These are phyloP conservation scores for Noctuana brunneofusca DNA, from an alignment of 2,888 invertebrate species.

Conservation along the genomic window DNA sequence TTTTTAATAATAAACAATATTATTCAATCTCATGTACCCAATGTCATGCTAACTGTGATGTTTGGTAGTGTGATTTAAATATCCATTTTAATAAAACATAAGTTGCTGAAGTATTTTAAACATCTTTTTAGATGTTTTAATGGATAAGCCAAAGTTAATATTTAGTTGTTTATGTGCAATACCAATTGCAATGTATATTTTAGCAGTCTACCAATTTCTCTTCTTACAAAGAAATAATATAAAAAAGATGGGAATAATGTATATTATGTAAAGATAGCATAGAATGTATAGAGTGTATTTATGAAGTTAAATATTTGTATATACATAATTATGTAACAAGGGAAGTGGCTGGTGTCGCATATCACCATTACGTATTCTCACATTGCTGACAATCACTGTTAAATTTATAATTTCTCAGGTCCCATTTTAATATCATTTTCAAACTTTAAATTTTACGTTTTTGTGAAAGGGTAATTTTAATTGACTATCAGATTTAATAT, in stretches of 20 bases:
- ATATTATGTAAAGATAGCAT: slow-evolving; percentile 77
- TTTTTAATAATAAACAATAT: slow-evolving; percentile 4
- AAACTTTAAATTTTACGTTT: slow-evolving; percentile 48
- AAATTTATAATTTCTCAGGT: slow-evolving; percentile 39
- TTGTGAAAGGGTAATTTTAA: slow-evolving; percentile 72
- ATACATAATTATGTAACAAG: slow-evolving; percentile 58
- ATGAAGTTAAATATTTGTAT: slow-evolving; percentile 62
- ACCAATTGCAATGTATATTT: slow-evolving; percentile 79
- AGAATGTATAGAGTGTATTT: slow-evolving; percentile 71
- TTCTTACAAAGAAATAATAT: slow-evolving; percentile 57
- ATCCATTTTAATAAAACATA: slow-evolving; percentile 34
- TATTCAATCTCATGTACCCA: slow-evolving; percentile 22
- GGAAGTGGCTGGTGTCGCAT: slow-evolving; percentile 54
- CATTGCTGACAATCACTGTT: slow-evolving; percentile 39
- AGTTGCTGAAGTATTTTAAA: slow-evolving; percentile 47
- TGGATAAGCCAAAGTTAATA: slow-evolving; percentile 81
- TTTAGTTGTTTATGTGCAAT: slow-evolving; percentile 79
- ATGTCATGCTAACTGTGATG: slow-evolving; percentile 36
- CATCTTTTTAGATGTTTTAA: slow-evolving; percentile 60
- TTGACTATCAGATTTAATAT: slow-evolving; percentile 62
- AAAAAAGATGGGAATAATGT: slow-evolving; percentile 67
- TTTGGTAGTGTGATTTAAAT: slow-evolving; percentile 26
- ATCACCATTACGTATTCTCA: slow-evolving; percentile 50
- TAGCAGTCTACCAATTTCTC: slow-evolving; percentile 62
- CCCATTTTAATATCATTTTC: slow-evolving; percentile 41